Evolutionary conservation across 2,888 invertebrate genomes (phyloP).

Genomic region (Stratiomys singularior): DNA sequence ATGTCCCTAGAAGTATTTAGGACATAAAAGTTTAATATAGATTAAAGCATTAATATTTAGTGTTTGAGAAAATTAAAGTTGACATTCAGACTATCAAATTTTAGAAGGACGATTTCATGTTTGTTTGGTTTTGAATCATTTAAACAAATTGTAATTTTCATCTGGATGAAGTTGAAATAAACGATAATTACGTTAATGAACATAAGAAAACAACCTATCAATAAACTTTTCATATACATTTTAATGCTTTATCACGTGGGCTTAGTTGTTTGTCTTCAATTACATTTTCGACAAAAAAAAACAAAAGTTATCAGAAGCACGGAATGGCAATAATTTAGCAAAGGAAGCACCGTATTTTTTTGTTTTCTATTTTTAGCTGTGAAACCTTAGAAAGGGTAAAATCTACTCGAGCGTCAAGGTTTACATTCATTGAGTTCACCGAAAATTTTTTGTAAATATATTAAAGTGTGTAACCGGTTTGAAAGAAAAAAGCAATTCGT

Average conservation of each 20-base stretch:
- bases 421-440: not conserved
- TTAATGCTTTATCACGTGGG: constrained; percentile 27
- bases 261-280: constrained; percentile 15
- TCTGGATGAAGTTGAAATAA: not conserved
- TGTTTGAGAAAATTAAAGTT: not conserved
- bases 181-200: not conserved
- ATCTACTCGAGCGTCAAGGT: not conserved
- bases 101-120: constrained; percentile 4
- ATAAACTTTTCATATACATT: not conserved
- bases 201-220: not conserved
- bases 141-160: not conserved
- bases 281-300: not conserved
- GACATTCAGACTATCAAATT: constrained; percentile 4
- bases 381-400: not conserved
- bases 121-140: too few species aligned
- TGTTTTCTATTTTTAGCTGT: too few species aligned
- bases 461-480: too few species aligned
- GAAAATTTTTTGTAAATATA: too few species aligned
- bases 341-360: constrained; percentile 17
- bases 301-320: not conserved
- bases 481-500: too few species aligned
- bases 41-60: too few species aligned
- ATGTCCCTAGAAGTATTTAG: too few species aligned
- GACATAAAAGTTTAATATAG: too few species aligned
- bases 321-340: constrained; percentile 5